These are phyloP conservation scores for Halcyon smyrnensis DNA, from an alignment of 2,797 vertebrate species.

Conservation along the genomic window DNA sequence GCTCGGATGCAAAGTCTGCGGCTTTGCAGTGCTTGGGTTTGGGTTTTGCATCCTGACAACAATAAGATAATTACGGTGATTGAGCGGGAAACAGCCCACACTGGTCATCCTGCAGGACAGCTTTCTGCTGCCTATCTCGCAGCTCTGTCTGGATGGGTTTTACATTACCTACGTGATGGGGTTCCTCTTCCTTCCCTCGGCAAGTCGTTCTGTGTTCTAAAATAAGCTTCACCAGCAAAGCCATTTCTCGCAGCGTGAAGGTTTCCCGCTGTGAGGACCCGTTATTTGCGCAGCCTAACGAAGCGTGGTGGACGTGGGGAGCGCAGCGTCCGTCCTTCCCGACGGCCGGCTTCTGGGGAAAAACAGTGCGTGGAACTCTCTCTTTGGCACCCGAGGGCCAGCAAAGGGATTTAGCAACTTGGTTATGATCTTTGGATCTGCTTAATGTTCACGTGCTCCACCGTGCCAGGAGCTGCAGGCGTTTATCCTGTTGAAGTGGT, in stretches of 20 bases:
- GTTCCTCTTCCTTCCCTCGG: background rate
- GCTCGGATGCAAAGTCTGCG: fast-evolving
- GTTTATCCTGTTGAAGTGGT: background rate
- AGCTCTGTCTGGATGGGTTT: background rate
- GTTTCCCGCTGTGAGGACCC: background rate
- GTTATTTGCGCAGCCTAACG: background rate
- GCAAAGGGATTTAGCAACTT: background rate
- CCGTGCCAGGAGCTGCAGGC: fast-evolving
- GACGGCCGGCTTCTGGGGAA: fast-evolving
- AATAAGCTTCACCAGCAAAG: background rate
- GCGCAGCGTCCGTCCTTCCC: background rate
- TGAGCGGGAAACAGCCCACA: fast-evolving
- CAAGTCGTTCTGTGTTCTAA: background rate
- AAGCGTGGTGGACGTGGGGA: background rate
- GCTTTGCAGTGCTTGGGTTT: background rate
- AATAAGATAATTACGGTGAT: fast-evolving
- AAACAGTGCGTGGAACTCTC: fast-evolving
- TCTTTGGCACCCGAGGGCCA: background rate
- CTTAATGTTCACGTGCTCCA: fast-evolving
- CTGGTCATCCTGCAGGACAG: background rate
- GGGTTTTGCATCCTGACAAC: background rate
- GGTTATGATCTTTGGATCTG: fast-evolving
- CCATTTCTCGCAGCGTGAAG: background rate
- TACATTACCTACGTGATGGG: background rate
- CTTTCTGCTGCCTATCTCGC: fast-evolving